phyloP scores from a whole-genome alignment of 64 coral and sea anemone species.

The Acropora tenuis region DNA sequence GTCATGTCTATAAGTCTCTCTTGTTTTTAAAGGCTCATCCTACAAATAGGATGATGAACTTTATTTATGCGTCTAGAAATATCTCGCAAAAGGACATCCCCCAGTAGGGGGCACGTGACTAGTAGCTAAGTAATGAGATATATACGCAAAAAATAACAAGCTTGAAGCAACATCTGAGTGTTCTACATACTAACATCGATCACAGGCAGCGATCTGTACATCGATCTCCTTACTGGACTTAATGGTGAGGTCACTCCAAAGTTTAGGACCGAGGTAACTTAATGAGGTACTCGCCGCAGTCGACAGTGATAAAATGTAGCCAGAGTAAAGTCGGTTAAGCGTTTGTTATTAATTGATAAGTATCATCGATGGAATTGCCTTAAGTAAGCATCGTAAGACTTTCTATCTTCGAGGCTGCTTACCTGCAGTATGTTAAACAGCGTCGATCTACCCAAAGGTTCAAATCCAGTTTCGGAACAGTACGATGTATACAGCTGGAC shows the following conservation, averaged over 20 bases:
- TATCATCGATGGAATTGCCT: not conserved
- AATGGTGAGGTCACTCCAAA: too few species aligned
- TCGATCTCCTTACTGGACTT: constrained; percentile 1
- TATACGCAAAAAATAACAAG: too few species aligned
- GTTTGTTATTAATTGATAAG: not conserved
- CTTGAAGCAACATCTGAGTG: too few species aligned
- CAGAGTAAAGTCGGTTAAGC: too few species aligned
- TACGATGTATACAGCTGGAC: constrained; percentile 28
- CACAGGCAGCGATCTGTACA: constrained; percentile 1
- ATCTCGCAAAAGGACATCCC: too few species aligned
- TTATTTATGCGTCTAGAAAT: too few species aligned
- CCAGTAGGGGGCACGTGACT: too few species aligned
- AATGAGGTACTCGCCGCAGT: too few species aligned
- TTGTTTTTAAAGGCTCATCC: not conserved
- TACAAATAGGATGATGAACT: not conserved
- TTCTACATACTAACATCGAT: not conserved
- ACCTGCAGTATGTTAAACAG: constrained; percentile 43
- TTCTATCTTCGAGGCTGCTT: not conserved
- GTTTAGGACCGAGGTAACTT: too few species aligned
- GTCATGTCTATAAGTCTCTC: not conserved
- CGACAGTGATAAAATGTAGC: too few species aligned
- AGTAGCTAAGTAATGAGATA: too few species aligned
- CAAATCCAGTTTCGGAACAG: constrained; percentile 16
- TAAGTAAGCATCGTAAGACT: not conserved
- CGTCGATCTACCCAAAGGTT: constrained; percentile 15